Evolutionary conservation across 2,888 invertebrate species (phyloP).

Genomic region (Eledone cirrhosa): DNA sequence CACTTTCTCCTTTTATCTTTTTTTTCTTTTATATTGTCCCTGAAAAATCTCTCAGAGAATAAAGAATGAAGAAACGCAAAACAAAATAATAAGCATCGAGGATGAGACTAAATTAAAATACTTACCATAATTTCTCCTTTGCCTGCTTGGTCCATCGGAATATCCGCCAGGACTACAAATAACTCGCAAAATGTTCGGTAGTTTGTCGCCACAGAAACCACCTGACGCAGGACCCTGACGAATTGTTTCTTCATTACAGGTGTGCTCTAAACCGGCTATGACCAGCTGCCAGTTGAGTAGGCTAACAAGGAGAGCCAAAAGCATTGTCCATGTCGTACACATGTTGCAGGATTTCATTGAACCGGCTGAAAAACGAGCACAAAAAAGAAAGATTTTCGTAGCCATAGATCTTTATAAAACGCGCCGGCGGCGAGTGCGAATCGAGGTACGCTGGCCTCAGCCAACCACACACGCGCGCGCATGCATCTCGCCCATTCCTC

Average conservation of each 20-base stretch:
- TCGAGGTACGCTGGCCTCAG: background rate
- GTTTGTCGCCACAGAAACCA: background rate
- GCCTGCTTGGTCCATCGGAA: background rate
- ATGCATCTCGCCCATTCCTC: background rate
- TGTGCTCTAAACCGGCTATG: slow-evolving; percentile 15
- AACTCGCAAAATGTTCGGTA: slow-evolving; percentile 24
- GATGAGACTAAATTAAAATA: background rate
- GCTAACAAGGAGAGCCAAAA: slow-evolving; percentile 20
- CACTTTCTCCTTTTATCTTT: no score
- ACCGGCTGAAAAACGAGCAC: background rate
- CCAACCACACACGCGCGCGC: slow-evolving; percentile 22
- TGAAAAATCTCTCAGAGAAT: no score
- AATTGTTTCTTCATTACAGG: slow-evolving; percentile 19
- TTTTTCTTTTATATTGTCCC: no score
- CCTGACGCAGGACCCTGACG: slow-evolving; percentile 8
- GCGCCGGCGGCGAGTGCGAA: background rate
- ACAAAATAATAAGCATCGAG: no score
- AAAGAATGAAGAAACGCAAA: no score
- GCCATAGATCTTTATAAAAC: slow-evolving; percentile 23
- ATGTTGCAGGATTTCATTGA: slow-evolving; percentile 7
- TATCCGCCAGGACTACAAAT: slow-evolving; percentile 19
- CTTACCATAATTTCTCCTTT: slow-evolving; percentile 8
- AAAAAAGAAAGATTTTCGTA: background rate
- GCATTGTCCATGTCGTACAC: slow-evolving; percentile 5
- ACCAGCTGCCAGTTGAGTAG: slow-evolving; percentile 12